These are phyloP conservation scores for Pycnonotus jocosus DNA, from an alignment of 2,113 vertebrate genomes.

Conservation along the genomic window DNA sequence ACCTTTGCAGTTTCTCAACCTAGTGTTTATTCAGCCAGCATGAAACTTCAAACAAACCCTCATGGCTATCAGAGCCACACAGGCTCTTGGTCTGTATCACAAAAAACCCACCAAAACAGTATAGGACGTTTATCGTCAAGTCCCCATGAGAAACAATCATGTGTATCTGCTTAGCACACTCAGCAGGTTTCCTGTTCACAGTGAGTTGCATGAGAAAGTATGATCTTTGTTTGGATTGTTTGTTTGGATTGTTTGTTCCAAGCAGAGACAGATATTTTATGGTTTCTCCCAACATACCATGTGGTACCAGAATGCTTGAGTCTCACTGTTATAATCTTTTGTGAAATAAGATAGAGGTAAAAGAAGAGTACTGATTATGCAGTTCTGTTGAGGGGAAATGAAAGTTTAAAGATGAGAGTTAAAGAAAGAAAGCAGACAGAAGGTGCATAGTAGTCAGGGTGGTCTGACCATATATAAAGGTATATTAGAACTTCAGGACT, in stretches of 20 bases:
- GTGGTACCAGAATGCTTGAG: background rate
- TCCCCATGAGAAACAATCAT: background rate
- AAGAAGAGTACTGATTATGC: background rate
- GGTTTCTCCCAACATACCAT: background rate
- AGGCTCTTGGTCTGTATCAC: background rate
- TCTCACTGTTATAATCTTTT: background rate
- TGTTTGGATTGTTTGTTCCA: background rate
- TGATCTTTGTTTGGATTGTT: background rate
- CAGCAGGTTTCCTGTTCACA: background rate
- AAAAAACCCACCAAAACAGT: background rate
- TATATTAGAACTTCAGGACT: background rate
- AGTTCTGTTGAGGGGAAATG: background rate
- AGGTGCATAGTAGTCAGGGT: background rate
- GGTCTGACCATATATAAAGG: background rate
- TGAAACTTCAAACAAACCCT: slow-evolving; percentile 18
- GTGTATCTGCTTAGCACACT: background rate
- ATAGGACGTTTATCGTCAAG: background rate
- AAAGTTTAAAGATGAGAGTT: background rate
- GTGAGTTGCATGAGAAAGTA: background rate
- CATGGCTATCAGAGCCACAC: background rate
- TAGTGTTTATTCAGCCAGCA: background rate
- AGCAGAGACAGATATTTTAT: background rate
- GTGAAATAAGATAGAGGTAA: background rate
- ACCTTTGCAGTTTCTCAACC: slow-evolving; percentile 23
- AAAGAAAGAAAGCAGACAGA: background rate